Percentiles rank a stretch among this genome's conserved stretches.
phyloP scores from a whole-genome alignment of 2,797 vertebrate species.

The Rallus crepitans region DNA sequence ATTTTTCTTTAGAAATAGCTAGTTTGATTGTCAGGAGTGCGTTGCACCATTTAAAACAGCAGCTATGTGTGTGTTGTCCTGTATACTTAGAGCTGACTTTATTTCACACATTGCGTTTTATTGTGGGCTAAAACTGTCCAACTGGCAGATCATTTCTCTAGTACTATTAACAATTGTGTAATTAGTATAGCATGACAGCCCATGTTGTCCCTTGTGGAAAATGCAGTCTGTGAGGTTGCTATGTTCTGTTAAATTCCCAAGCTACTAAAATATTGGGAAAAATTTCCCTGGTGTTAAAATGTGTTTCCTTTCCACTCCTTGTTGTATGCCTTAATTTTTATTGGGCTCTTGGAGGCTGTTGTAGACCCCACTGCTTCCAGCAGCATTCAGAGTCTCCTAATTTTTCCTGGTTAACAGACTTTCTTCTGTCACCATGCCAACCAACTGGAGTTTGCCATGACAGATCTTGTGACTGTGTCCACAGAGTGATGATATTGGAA shows the following conservation, averaged over 20 bases:
- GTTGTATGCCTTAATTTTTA: background rate
- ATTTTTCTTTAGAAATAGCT: background rate
- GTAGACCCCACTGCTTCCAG: background rate
- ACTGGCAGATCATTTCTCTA: background rate
- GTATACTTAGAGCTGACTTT: background rate
- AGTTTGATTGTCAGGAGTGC: background rate
- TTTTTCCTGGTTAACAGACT: background rate
- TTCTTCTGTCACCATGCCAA: background rate
- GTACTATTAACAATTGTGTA: background rate
- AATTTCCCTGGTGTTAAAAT: background rate
- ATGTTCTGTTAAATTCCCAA: background rate
- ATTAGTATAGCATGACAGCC: background rate
- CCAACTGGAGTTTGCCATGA: background rate
- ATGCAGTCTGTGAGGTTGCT: background rate
- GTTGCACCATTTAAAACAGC: background rate
- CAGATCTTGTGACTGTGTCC: background rate
- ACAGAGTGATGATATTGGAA: background rate
- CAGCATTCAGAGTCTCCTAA: accelerated
- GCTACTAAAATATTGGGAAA: background rate
- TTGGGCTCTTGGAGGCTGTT: background rate
- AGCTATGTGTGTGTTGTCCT: background rate
- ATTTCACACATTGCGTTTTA: background rate
- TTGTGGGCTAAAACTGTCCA: background rate
- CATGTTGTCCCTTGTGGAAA: background rate
- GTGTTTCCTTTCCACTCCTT: background rate